Conservation (phyloP, 2,797 vertebrate species). For the Macropus fuliginosus region DNA sequence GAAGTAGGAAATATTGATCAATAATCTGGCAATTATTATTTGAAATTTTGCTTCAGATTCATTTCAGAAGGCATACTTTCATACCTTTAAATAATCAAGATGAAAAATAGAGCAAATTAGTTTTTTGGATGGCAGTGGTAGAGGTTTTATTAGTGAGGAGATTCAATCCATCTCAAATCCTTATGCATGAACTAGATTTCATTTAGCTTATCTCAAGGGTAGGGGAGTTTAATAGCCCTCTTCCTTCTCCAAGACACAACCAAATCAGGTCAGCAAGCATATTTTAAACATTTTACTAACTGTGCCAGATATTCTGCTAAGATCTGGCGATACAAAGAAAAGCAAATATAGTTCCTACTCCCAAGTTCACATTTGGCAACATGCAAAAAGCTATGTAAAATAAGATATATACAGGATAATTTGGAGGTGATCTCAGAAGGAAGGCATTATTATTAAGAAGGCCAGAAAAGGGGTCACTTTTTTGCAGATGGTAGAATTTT, state of each 20-base stretch:
- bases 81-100: constrained; percentile 3
- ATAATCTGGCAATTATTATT: constrained; percentile 4
- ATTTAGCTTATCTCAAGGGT: constrained; percentile 1
- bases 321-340: neutral
- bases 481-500: neutral
- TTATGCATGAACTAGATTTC: neutral
- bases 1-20: constrained; percentile 2
- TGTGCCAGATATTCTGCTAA: neutral
- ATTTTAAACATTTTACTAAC: constrained; percentile 40
- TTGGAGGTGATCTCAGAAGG: neutral
- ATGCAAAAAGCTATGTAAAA: neutral
- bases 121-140: neutral
- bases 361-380: neutral
- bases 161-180: constrained; percentile 5
- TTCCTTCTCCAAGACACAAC: neutral
- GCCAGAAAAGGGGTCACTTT: neutral
- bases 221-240: neutral
- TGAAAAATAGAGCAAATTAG: neutral
- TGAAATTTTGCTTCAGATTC: constrained; percentile 3
- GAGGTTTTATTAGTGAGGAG: neutral
- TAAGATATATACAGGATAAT: neutral
- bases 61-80: neutral
- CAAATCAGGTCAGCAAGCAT: neutral
- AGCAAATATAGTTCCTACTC: neutral
- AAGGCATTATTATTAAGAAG: neutral